Base-by-base conservation (phyloP, 2,888 invertebrate species). In the Dolichomitus sp. region DNA sequence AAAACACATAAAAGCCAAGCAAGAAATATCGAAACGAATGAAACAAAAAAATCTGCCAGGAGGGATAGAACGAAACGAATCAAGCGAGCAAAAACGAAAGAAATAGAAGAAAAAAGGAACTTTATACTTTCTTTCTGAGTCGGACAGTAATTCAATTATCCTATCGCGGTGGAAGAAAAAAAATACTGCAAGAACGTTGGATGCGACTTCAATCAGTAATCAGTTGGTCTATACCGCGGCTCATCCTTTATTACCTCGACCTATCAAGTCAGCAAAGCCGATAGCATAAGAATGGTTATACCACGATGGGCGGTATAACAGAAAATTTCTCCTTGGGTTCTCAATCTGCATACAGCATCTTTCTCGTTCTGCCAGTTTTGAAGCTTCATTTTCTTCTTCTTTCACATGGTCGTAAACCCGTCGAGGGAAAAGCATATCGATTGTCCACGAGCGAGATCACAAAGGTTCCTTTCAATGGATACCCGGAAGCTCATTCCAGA, bases 401-500 rank as follows among this genome's bases (percentile, higher is more conserved):
- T 33, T 45, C 54, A 9, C 65, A 5, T 42, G 45, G 63, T 19
- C 42, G 57, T 9, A 17, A 37, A 33, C 54, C 7, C 33, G 61
- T 33, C 52, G 42, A 63, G 69, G 50, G 40, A 59, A 68, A 50
- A 19, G 59, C 50, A 42, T 81, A 76, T 76, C 76, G 70, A 76
- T 72, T 76, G 76, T 65, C 73, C 77, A 73, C 12, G 57, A 54
- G 54, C 30, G 45, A 48, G 45, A 81, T 81, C 77, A 77, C 81
- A 81, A 77, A 81, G 81, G 52, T 68, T 81, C 66, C 59, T 77
- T 81, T 77, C 68, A 81, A 19, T 19, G 54, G 54, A 37, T 73
- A 81, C 54, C 81, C 81, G 81, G 73, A 77, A 81, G 68, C 73
- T 81, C 77, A 77, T 81, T 68, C 54, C 69, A 68, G 42, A 45